Conservation (phyloP, 2,797 vertebrate genomes). For the Prionace glauca region DNA sequence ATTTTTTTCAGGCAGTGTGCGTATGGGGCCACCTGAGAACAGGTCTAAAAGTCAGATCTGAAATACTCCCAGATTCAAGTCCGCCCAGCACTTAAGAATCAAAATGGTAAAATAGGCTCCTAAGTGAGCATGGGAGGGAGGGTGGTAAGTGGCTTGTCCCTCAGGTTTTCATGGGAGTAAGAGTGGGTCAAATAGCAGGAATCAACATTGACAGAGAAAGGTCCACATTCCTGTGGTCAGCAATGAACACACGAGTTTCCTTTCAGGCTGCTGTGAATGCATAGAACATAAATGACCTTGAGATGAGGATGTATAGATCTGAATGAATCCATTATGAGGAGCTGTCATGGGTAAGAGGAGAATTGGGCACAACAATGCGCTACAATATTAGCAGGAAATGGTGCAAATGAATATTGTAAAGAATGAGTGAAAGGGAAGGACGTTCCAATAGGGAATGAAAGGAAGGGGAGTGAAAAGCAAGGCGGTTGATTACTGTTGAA, state of each 20-base stretch:
- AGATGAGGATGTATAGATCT: not conserved
- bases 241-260: not conserved
- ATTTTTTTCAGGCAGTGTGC: too few relatives aligned
- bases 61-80: too few relatives aligned
- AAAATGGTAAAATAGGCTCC: too few relatives aligned
- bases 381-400: not conserved
- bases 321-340: not conserved
- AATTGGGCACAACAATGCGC: not conserved
- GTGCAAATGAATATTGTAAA: not conserved
- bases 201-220: not conserved
- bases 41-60: too few relatives aligned
- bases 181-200: not conserved
- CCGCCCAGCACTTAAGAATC: too few relatives aligned
- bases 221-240: not conserved
- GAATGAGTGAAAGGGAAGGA: not conserved
- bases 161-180: not conserved
- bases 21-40: too few relatives aligned
- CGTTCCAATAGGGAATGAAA: not conserved
- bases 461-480: not conserved
- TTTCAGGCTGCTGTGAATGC: not conserved
- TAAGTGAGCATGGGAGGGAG: not conserved
- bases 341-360: not conserved
- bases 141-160: not conserved
- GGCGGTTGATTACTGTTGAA: not conserved
- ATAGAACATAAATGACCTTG: not conserved